Base-by-base conservation (phyloP, 92 coral and sea anemone species). In the Micromussa lordhowensis region DNA sequence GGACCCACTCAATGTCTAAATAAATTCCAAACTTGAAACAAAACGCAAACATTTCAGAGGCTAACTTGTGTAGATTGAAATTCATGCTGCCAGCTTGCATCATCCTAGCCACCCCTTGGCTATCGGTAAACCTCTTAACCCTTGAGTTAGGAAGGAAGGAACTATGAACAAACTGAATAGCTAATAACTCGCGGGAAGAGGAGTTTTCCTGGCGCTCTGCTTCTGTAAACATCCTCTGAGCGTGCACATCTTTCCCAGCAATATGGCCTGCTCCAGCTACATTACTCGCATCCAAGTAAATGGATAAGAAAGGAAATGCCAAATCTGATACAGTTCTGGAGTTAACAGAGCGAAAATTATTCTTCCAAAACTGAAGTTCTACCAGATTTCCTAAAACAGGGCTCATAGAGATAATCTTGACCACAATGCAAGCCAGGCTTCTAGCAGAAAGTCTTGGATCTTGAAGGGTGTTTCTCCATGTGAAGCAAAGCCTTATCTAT, bases 121-220 rank as follows among this genome's bases (percentile, higher is more conserved):
- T 84, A 30, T 89, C 92, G 40, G 92, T 84, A 79, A 82, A 89
- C 92, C 85, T 84, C 72, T 90, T 90, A 32, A 90, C 85, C 32
- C 57, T 89, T 5, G 80, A 83, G 78, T 78, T 49, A 57, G 75
- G 18, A 54, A 83, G 83, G 68, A 91, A 86, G 36, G 91, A 80
- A 54, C 82, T 29, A 28, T 80, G 81, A 79, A 79, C 84, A 80
- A 78, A 85, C 61, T 79, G 74, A 58, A 90, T 76, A 70, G 90
- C 90, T 55, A 90, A 15, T 64, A 90, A 61, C 80, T 86, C 90
- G 75, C 87, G 57, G 63, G 86, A 61, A 53, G 90, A 80, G 51
- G 90, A 90, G 55, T 90, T 90, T 36, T 61, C 80, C 35, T n/a
- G 77, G 34, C 71, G 81, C 30, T 90, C 90, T n/a, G 73, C 57